phyloP scores from a whole-genome alignment of 2,113 vertebrate species.

The Poeciliopsis occidentalis region DNA sequence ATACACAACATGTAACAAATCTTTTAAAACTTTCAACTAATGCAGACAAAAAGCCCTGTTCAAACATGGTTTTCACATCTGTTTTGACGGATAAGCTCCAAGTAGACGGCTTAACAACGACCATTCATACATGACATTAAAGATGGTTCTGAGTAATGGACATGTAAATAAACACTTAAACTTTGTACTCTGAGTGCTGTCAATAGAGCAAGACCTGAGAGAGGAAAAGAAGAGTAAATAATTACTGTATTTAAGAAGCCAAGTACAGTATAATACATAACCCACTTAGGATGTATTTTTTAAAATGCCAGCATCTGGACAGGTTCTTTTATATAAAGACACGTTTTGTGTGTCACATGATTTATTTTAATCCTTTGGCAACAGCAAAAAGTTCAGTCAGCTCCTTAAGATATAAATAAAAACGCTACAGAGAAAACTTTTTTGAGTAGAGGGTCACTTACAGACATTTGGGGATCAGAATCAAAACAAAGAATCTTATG shows the following conservation, averaged over 20 bases:
- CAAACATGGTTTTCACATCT: not conserved
- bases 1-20: slow-evolving; percentile 34
- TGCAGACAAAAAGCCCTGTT: slow-evolving; percentile 38
- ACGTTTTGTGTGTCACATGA: not conserved
- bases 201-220: no score
- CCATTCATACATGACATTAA: not conserved
- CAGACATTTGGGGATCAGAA: not conserved
- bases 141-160: not conserved
- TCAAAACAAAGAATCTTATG: not conserved
- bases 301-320: not conserved
- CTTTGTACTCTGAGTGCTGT: no score
- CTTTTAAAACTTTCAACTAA: slow-evolving; percentile 34
- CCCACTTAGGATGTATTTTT: no score
- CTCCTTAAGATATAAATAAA: not conserved
- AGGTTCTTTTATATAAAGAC: not conserved
- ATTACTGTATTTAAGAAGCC: not conserved
- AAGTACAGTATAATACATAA: not conserved
- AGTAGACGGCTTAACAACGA: not conserved
- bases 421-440: not conserved
- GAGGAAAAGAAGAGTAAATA: not conserved
- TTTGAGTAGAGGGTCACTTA: not conserved
- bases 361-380: not conserved
- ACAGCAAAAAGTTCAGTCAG: not conserved
- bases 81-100: not conserved
- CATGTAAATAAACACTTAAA: no score